phyloP scores from a whole-genome alignment of 2,888 invertebrate species.

The Marasmarcha lunaedactyla region DNA sequence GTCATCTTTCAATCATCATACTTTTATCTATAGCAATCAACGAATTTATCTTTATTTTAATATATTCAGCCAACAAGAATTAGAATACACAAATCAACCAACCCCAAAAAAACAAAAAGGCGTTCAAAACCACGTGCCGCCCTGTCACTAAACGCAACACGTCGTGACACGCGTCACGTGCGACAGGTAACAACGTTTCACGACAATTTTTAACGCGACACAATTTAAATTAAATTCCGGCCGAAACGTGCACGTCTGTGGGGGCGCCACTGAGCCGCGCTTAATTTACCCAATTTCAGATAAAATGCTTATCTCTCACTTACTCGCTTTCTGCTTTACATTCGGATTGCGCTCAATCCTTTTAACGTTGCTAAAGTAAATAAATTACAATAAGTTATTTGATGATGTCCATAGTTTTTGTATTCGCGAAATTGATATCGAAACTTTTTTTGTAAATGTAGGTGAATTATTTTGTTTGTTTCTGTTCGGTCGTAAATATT shows the following conservation, averaged over 20 bases:
- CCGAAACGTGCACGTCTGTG: constrained; percentile 15
- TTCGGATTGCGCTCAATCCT: constrained; percentile 8
- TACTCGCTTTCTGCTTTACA: constrained; percentile 25
- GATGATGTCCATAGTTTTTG: constrained; percentile 9
- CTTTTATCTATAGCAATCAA: too few species aligned
- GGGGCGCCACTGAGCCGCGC: constrained; percentile 21
- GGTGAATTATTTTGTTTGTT: too few species aligned
- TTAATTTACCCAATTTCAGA: constrained; percentile 55
- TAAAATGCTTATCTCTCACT: constrained; percentile 39
- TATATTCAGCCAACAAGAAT: too few species aligned
- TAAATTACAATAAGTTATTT: constrained; percentile 6
- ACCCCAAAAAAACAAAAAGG: too few species aligned
- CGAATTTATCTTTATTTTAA: too few species aligned
- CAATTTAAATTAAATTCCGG: constrained; percentile 61
- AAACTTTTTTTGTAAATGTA: too few species aligned
- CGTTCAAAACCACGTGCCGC: constrained; percentile 5
- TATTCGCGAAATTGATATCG: too few species aligned
- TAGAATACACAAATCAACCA: too few species aligned
- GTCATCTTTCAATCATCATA: too few species aligned
- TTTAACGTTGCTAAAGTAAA: constrained; percentile 10
- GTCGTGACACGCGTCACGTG: constrained; percentile 37
- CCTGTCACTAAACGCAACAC: constrained; percentile 15
- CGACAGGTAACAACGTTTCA: constrained; percentile 50
- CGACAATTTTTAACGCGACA: constrained; percentile 52
- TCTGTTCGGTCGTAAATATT: too few species aligned